Percentiles rank a stretch among this genome's conserved stretches.
Evolutionary conservation across 2,888 invertebrate genomes (phyloP).

Genomic region (Tenthredo scrophulariae): DNA sequence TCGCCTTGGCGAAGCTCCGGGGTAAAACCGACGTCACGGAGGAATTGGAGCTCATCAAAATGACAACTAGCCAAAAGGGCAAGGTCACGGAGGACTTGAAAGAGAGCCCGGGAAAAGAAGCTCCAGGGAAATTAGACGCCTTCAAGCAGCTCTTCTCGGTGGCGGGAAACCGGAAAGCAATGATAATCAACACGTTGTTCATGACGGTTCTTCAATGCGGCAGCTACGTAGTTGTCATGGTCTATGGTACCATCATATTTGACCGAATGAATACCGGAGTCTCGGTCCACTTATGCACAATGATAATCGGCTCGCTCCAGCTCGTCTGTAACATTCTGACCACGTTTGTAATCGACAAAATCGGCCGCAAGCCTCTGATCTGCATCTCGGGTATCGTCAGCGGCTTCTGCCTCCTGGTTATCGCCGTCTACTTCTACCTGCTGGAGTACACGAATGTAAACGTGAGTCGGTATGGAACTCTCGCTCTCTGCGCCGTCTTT

Average conservation of each 20-base stretch:
- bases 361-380: slow-evolving; percentile 79
- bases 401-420: slow-evolving; percentile 62
- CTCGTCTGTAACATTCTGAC: slow-evolving; percentile 70
- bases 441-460: slow-evolving; percentile 62
- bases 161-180: slow-evolving; percentile 72
- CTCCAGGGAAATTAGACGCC: background rate
- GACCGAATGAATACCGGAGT: slow-evolving; percentile 58
- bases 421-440: slow-evolving; percentile 63
- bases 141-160: slow-evolving; percentile 65
- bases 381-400: slow-evolving; percentile 70
- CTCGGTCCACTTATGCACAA: slow-evolving; percentile 60
- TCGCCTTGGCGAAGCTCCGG: slow-evolving; percentile 77
- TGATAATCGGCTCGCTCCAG: slow-evolving; percentile 67
- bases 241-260: slow-evolving; percentile 78
- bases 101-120: background rate
- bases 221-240: slow-evolving; percentile 72
- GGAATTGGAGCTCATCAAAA: slow-evolving; percentile 72
- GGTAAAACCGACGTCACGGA: slow-evolving; percentile 80
- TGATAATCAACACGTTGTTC: slow-evolving; percentile 76
- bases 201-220: slow-evolving; percentile 78
- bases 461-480: slow-evolving; percentile 58
- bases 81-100: background rate
- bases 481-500: slow-evolving; percentile 63
- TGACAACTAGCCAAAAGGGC: slow-evolving; percentile 26
- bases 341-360: slow-evolving; percentile 74